phyloP scores from a whole-genome alignment of 64 coral and sea anemone species.

The Montipora sp. region DNA sequence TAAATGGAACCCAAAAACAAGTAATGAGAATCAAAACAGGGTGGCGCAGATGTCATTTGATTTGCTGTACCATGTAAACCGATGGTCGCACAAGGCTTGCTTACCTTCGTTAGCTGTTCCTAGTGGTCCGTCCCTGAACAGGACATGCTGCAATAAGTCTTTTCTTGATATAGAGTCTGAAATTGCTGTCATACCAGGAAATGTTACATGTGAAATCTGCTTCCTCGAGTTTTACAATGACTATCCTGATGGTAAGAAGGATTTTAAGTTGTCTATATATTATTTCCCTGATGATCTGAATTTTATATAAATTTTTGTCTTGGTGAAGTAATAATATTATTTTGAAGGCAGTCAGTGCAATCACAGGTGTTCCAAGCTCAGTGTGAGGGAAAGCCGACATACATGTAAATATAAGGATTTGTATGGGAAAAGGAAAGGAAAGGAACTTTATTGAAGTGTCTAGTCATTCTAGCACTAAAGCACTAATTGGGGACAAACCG shows the following conservation, averaged over 20 bases:
- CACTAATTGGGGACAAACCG: no score
- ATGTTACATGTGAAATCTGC: conserved; percentile 40
- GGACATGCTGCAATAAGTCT: neutral
- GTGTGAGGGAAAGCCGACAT: no score
- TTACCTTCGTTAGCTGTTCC: neutral
- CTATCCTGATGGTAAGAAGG: neutral
- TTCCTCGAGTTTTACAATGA: conserved; percentile 21
- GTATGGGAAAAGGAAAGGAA: no score
- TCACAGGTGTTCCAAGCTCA: no score
- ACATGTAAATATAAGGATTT: no score
- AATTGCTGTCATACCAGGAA: neutral
- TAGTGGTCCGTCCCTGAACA: neutral
- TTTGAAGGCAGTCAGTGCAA: no score
- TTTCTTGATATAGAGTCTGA: neutral
- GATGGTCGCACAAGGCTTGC: neutral
- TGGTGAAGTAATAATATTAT: no score
- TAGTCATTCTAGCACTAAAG: no score
- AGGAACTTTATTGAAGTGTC: no score
- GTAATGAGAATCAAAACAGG: neutral
- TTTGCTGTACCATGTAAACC: conserved; percentile 21
- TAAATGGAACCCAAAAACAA: neutral
- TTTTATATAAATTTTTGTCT: no score
- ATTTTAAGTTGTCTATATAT: neutral
- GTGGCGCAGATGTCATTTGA: conserved; percentile 43
- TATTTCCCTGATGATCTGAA: neutral